These are phyloP conservation scores for Lasius fuliginosus DNA, from an alignment of 2,888 invertebrate species.

Conservation along the genomic window DNA sequence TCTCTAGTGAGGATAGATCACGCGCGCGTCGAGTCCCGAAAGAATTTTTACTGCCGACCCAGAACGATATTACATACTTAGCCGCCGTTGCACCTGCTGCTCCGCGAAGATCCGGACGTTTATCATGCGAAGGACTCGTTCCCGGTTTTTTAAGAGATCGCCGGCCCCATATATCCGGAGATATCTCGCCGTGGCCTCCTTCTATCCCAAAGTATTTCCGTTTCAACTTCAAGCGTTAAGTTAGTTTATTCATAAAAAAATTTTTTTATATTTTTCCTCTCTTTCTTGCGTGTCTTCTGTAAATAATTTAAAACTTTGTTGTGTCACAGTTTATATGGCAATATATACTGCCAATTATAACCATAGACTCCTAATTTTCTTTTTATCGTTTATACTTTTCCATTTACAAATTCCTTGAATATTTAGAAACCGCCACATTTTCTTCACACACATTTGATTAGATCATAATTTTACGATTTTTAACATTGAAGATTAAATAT, in stretches of 20 bases:
- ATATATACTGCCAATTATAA: neutral
- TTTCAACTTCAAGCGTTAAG: constrained; percentile 27
- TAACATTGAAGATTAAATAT: neutral
- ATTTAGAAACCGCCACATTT: neutral
- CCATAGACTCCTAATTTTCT: neutral
- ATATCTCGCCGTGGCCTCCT: neutral
- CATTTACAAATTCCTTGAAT: neutral
- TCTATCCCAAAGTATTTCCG: neutral
- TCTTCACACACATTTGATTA: neutral
- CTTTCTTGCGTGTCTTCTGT: neutral
- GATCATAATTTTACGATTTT: neutral
- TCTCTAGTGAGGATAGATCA: constrained; percentile 46
- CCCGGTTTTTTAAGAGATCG: constrained; percentile 51
- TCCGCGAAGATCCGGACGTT: constrained; percentile 54
- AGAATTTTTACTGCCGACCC: constrained; percentile 62
- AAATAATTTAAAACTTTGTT: constrained; percentile 4
- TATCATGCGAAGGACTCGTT: constrained; percentile 54
- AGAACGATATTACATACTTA: constrained; percentile 65
- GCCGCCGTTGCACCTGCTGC: constrained; percentile 56
- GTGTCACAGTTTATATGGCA: neutral
- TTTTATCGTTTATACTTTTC: neutral
- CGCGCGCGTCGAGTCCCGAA: constrained; percentile 20
- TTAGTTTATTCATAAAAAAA: neutral
- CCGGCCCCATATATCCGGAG: constrained; percentile 18
- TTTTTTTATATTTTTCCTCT: neutral